Percentiles rank a stretch among this genome's conserved stretches.
phyloP scores from a whole-genome alignment of 2,113 vertebrate genomes.

The Thomomys bottae region DNA sequence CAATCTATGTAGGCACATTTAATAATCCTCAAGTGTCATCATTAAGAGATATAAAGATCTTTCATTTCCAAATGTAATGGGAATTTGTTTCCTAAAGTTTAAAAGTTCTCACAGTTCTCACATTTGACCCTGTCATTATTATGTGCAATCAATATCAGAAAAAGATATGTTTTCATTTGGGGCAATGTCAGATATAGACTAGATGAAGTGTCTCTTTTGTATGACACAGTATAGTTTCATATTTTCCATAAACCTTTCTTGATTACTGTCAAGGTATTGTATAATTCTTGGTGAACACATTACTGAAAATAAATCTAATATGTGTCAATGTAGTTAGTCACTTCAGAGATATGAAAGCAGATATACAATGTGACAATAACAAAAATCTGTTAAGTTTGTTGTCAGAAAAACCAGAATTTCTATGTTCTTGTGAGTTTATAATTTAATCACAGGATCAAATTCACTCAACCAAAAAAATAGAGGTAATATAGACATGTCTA shows the following conservation, averaged over 20 bases:
- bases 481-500: neutral
- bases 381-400: neutral
- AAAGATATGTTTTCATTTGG: neutral
- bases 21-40: conserved; percentile 13
- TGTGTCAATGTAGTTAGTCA: neutral
- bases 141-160: neutral
- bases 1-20: neutral
- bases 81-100: neutral
- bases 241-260: neutral
- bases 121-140: conserved; percentile 5
- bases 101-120: neutral
- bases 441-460: conserved; percentile 21
- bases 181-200: neutral
- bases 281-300: neutral
- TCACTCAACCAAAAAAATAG: conserved; percentile 12
- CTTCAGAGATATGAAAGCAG: neutral
- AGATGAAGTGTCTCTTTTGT: neutral
- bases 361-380: neutral
- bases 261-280: neutral
- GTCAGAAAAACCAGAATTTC: neutral
- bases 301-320: neutral
- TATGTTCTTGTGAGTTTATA: neutral
- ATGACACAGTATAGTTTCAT: neutral
- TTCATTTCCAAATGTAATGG: conserved; percentile 12
- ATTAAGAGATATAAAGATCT: conserved; percentile 19